Evolutionary conservation across 2,888 invertebrate species (phyloP).

Genomic region (Nomada ruficornis): DNA sequence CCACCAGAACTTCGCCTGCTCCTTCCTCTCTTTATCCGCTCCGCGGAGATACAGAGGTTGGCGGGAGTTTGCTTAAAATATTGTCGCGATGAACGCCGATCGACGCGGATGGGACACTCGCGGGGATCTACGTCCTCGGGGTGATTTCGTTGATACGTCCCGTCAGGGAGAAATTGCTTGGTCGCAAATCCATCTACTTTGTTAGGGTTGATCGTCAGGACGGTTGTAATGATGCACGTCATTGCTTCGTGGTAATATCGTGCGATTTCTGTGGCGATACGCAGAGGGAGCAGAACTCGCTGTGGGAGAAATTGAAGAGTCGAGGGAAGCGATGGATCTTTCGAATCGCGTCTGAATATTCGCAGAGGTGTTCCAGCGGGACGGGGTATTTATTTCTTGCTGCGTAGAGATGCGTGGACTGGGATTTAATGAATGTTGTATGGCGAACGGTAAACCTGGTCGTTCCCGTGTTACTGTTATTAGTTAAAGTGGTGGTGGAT

Average conservation of each 20-base stretch:
- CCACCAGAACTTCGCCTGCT: constrained; percentile 68
- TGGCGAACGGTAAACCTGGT: too few species aligned
- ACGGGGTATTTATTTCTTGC: too few species aligned
- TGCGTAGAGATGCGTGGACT: too few species aligned
- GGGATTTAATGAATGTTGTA: too few species aligned
- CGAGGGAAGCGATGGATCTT: not conserved
- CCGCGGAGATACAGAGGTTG: not conserved
- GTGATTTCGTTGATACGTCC: not conserved
- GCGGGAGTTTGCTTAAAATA: constrained; percentile 61
- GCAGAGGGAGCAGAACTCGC: not conserved
- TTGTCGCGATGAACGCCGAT: constrained; percentile 52
- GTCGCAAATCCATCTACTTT: constrained; percentile 32
- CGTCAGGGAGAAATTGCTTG: constrained; percentile 18
- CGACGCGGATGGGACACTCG: constrained; percentile 9
- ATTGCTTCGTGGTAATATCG: not conserved
- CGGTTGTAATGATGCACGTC: not conserved
- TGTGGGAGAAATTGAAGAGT: not conserved
- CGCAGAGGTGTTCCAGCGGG: not conserved
- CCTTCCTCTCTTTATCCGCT: constrained; percentile 53
- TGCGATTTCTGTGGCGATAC: not conserved
- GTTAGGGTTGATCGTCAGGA: not conserved
- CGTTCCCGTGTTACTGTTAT: too few species aligned
- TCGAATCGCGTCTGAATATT: not conserved
- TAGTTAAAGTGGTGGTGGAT: too few species aligned
- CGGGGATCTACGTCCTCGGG: not conserved